phyloP scores from a whole-genome alignment of 2,797 vertebrate genomes.

The Neoniphon sammara region DNA sequence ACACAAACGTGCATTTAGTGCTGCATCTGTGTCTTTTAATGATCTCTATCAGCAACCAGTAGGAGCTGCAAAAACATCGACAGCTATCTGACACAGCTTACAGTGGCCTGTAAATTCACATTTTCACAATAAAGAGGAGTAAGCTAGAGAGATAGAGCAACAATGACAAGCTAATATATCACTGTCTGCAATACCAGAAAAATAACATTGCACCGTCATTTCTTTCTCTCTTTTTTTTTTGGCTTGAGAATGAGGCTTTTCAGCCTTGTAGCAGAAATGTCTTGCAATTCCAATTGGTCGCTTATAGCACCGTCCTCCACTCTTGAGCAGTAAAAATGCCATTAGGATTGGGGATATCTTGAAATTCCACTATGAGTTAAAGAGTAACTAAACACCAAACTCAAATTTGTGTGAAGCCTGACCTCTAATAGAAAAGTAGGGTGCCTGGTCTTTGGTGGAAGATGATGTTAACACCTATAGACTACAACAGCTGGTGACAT shows the following conservation, averaged over 20 bases:
- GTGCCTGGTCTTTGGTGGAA: too few relatives aligned
- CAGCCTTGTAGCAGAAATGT: not conserved
- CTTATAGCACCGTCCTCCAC: too few relatives aligned
- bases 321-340: too few relatives aligned
- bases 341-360: too few relatives aligned
- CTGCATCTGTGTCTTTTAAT: slow-evolving; percentile 27
- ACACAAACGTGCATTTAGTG: slow-evolving; percentile 2
- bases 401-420: too few relatives aligned
- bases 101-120: slow-evolving; percentile 2
- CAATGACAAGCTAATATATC: slow-evolving; percentile 13
- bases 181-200: not conserved
- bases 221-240: not conserved
- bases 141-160: not conserved
- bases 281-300: too few relatives aligned
- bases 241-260: slow-evolving; percentile 6
- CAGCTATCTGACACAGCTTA: not conserved
- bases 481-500: too few relatives aligned
- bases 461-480: too few relatives aligned
- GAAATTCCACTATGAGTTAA: too few relatives aligned
- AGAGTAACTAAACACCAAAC: too few relatives aligned
- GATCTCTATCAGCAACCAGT: slow-evolving; percentile 8
- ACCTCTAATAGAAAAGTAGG: too few relatives aligned
- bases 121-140: not conserved
- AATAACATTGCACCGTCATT: slow-evolving; percentile 15
- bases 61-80: slow-evolving; percentile 6